Base-by-base conservation (phyloP, 37 sponge, comb jelly and placozoan species). In the Axinella damicornis region DNA sequence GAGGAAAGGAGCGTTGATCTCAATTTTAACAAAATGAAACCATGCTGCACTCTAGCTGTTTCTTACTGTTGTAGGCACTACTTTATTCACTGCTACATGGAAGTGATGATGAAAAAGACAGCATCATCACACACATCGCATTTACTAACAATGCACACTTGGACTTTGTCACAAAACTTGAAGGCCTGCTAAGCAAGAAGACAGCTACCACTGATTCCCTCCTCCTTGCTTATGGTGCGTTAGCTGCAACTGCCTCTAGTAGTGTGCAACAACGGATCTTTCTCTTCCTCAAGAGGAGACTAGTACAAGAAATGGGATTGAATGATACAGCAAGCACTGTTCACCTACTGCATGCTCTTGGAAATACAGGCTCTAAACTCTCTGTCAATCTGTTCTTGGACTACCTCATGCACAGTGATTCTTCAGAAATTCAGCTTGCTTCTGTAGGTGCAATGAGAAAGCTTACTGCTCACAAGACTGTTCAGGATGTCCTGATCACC, bases 211-310 rank as follows among this genome's bases (percentile, higher is more conserved):
- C 39, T 73, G 83, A 83, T 27, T 27, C 63, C 73, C 74, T 83
- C 24, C 39, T 83, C 18, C 74, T 83, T 25, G 73, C 73, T 36
- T 83, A 72, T 37, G 83, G 83, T 24, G 83, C 83, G n/a, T 24
- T 83, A 35, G 83, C 74, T 32, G 37, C 53, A 46, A 46, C 6
- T 46, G 9, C 46, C 46, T 46, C 46, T 46, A 46, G 46, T 9
- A 4, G 46, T 46, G 64, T 62, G 64, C 64, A 62, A 13, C 64
- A 62, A 28, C 64, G 64, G 5, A 27, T 62, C 11, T 2, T 62
- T 5, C 64, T 62, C 64, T 62, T 62, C 64, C 24, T 62, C 4
- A 62, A 62, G 12, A 24, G 64, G 28, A 62, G 64, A 62, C 64
- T 62, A 62, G 12, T 62, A 62, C 64, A 62, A 13, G 12, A 62